Evolutionary conservation across 2,888 invertebrate species (phyloP).

Genomic region (Rapana venosa): DNA sequence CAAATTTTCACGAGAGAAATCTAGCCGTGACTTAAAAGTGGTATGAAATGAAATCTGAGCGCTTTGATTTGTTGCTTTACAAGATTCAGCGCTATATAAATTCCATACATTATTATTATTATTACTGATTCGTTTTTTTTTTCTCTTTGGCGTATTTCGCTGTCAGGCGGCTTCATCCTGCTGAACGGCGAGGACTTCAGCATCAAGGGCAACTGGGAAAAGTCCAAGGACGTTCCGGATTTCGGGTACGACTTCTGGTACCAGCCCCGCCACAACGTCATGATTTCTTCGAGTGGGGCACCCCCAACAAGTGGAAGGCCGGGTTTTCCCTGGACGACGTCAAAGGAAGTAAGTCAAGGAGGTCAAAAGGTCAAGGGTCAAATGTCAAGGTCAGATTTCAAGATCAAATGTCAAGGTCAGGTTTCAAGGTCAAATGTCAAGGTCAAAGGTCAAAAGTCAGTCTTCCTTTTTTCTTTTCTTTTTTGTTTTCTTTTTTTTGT

Average conservation of each 20-base stretch:
- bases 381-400: not conserved
- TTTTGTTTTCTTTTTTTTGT: not conserved
- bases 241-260: constrained; percentile 98
- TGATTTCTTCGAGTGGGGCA: constrained; percentile 95
- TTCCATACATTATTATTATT: not conserved
- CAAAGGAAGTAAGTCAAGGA: constrained; percentile 66
- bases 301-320: constrained; percentile 88
- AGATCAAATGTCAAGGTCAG: not conserved
- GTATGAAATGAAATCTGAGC: too few relatives aligned
- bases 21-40: too few relatives aligned
- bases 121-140: not conserved
- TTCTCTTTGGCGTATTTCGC: not conserved
- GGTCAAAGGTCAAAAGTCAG: not conserved
- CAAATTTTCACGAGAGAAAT: too few relatives aligned
- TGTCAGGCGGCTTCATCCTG: constrained; percentile 88
- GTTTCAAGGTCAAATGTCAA: not conserved
- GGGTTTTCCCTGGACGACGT: constrained; percentile 82
- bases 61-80: too few relatives aligned
- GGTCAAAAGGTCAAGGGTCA: not conserved
- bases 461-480: not conserved
- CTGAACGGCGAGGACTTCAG: constrained; percentile 90
- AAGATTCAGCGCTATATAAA: too few relatives aligned
- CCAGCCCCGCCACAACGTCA: constrained; percentile 93
- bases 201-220: constrained; percentile 81
- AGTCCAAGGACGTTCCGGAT: constrained; percentile 53